phyloP scores from a whole-genome alignment of 2,888 invertebrate species.

The Microdon myrmicae region DNA sequence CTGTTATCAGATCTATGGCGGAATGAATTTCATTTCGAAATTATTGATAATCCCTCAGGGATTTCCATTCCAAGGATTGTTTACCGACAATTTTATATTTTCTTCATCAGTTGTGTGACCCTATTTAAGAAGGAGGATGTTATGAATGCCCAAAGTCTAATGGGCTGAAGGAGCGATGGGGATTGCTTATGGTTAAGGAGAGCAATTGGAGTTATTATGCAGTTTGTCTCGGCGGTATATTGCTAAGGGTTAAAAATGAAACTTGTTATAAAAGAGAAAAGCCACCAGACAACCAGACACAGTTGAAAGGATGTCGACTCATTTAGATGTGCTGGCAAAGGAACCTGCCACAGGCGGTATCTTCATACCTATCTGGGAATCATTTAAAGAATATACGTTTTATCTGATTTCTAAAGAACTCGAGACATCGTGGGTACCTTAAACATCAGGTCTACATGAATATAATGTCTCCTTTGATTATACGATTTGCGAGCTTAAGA shows the following conservation, averaged over 20 bases:
- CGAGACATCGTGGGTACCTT: too few species aligned
- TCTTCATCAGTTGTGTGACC: not conserved
- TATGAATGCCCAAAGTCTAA: too few species aligned
- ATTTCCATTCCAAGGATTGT: constrained; percentile 29
- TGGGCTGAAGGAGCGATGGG: too few species aligned
- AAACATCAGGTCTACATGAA: too few species aligned
- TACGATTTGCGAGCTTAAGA: too few species aligned
- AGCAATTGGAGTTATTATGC: not conserved
- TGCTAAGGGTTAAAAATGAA: constrained; percentile 28
- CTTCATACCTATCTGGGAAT: too few species aligned
- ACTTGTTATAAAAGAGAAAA: constrained; percentile 10
- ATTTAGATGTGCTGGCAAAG: constrained; percentile 11
- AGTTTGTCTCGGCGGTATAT: constrained; percentile 25
- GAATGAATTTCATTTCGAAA: constrained; percentile 29
- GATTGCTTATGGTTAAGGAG: too few species aligned
- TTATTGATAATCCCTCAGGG: constrained; percentile 36
- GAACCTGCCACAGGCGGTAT: constrained; percentile 14
- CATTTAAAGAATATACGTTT: too few species aligned
- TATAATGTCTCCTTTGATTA: too few species aligned
- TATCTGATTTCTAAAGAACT: too few species aligned
- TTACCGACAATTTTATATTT: constrained; percentile 23
- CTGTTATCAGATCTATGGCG: not conserved
- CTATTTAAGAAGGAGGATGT: too few species aligned
- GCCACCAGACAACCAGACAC: constrained; percentile 9
- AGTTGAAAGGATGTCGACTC: constrained; percentile 19